Evolutionary conservation across 2,888 invertebrate species (phyloP), one percentile per base, ranked within the genome.

Genomic region (Acronicta leporina): DNA sequence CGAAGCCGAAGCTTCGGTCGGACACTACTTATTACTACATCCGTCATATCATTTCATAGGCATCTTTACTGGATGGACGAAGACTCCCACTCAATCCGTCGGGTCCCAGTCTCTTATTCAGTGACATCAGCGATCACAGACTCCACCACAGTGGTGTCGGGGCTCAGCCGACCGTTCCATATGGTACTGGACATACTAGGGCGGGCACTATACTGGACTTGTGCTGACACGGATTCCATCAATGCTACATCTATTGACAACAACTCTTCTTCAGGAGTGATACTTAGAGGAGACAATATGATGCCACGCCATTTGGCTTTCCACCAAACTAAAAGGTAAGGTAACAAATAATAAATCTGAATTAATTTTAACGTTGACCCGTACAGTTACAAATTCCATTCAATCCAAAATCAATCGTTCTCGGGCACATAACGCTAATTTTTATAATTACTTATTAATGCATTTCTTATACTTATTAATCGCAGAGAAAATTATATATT

Each of bases 161-260:
- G 95, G 3, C 95, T 96, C 2, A 87, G 94, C 0, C 95, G 96
- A 60, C 98, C 98, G 0, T 97, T 96, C 82, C 98, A 98, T 87
- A 95, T 99, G 78, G 98, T 97, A 0, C 93, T 99, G 8, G 99
- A 99, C 88, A 96, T 97, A 0, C 95, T 98, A 35, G 97, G 98
- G 0, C 95, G 98, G 14, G 92, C 98, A 1, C 87, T 99, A 0
- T 99, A 98, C 91, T 99, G 98, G 98, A 97, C 98, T 0, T 98
- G 98, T 79, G 95, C 97, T 0, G 95, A 96, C 67, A 96, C 97
- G 9, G 97, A 99, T 85, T 96, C 97, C 0, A 98, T 99, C 48
- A 99, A 99, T 87, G 97, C 98, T 0, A 98, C 98, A 0, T 95
- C 97, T 65, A 95, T 97, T 27, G 96, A 97, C 62, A 95, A 88